These are phyloP conservation scores for Coptodon bakossiorum DNA, from an alignment of 2,113 vertebrate species.

Conservation along the genomic window DNA sequence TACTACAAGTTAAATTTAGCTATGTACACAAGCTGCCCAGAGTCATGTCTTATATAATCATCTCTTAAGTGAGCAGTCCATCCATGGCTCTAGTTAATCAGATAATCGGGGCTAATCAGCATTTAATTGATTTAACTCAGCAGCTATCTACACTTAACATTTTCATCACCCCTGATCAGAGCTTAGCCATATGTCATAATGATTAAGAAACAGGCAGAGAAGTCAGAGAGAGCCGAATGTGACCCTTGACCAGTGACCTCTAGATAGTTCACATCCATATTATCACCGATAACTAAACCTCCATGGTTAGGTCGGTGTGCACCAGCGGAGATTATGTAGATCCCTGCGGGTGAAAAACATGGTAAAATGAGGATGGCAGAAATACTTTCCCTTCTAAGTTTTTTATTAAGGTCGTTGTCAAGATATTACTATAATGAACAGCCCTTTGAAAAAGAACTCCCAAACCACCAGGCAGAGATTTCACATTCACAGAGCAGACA, in stretches of 20 bases:
- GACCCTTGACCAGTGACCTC: not conserved
- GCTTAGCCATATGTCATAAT: conserved; percentile 40
- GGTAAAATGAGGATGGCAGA: not conserved
- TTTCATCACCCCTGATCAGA: conserved; percentile 20
- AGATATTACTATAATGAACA: not conserved
- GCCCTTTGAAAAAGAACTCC: not conserved
- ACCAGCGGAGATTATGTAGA: not conserved
- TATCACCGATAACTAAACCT: not conserved
- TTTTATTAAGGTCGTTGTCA: not conserved
- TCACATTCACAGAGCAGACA: not conserved
- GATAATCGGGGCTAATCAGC: conserved; percentile 58
- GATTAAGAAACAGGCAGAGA: not conserved
- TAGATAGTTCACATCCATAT: not conserved
- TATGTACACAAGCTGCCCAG: not conserved
- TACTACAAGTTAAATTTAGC: conserved; percentile 8
- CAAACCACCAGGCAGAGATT: not conserved
- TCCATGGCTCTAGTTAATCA: conserved; percentile 55
- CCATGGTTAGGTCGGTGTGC: not conserved
- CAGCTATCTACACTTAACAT: conserved; percentile 38
- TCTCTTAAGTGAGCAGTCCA: conserved; percentile 39
- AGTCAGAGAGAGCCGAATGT: not conserved
- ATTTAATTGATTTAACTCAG: conserved; percentile 43
- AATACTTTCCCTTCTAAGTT: not conserved
- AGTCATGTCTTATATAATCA: conserved; percentile 40
- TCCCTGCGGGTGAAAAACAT: not conserved